Percentiles rank a stretch among this genome's conserved stretches.
Evolutionary conservation across 1,140 invertebrate species (phyloP).

Genomic region (Brachionus rubens): DNA sequence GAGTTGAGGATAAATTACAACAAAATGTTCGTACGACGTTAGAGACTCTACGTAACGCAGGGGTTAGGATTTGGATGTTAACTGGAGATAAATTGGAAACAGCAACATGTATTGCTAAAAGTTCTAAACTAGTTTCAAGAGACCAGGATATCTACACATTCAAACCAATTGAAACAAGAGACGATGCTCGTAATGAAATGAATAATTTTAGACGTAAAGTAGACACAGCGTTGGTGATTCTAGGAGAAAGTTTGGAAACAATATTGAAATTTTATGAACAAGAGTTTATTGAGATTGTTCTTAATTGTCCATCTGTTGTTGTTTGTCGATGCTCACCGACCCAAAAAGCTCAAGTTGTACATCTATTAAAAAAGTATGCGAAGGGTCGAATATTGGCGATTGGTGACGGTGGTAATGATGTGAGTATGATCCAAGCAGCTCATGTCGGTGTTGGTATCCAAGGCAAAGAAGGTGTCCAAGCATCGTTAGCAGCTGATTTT

Average conservation of each 20-base stretch:
- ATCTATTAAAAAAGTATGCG: constrained; percentile 70
- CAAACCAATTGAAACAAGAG: constrained; percentile 71
- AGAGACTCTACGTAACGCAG: constrained; percentile 86
- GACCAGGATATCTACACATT: constrained; percentile 73
- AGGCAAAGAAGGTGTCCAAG: constrained; percentile 72
- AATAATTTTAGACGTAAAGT: constrained; percentile 81
- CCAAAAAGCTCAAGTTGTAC: constrained; percentile 93
- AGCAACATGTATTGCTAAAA: constrained; percentile 95
- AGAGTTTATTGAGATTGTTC: constrained; percentile 90
- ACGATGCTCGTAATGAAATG: constrained; percentile 85
- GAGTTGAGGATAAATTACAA: constrained; percentile 65
- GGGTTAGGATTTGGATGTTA: constrained; percentile 98
- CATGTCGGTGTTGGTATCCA: constrained; percentile 95
- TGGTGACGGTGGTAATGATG: constrained; percentile 68
- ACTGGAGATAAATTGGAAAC: constrained; percentile 99
- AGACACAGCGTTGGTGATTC: constrained; percentile 83
- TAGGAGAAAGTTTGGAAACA: constrained; percentile 86
- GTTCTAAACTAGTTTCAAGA: constrained; percentile 76
- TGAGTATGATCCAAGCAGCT: constrained; percentile 76
- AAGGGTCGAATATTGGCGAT: constrained; percentile 47
- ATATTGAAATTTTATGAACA: constrained; percentile 56
- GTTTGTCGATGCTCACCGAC: constrained; percentile 93
- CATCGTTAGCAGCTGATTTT: constrained; percentile 97
- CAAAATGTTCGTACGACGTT: constrained; percentile 81
- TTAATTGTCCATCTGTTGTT: constrained; percentile 83